Conservation (phyloP, 2,113 vertebrate species). For the Lampris incognitus region DNA sequence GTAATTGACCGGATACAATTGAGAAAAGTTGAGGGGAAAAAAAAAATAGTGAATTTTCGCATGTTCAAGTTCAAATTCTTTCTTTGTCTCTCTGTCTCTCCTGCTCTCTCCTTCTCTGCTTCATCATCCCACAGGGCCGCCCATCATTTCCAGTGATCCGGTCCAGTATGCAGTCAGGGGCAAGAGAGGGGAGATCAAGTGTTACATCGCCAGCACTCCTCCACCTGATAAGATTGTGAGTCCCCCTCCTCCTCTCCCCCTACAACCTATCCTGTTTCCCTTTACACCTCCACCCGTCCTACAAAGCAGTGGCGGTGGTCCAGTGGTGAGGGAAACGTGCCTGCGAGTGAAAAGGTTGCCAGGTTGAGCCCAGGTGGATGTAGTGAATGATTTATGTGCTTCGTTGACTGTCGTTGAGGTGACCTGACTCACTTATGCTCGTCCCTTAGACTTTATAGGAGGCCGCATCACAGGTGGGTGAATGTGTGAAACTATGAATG, state of each 20-base stretch:
- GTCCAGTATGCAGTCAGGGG: slow-evolving; percentile 91
- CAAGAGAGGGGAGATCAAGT: slow-evolving; percentile 92
- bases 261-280: slow-evolving; percentile 38
- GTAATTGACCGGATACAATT: too few species aligned
- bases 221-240: slow-evolving; percentile 96
- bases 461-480: not conserved
- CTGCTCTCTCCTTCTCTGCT: not conserved
- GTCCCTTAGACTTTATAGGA: too few species aligned
- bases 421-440: too few species aligned
- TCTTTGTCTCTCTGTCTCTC: slow-evolving; percentile 8
- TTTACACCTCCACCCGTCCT: not conserved
- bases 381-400: not conserved
- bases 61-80: slow-evolving; percentile 6
- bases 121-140: slow-evolving; percentile 82
- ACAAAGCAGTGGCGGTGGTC: too few species aligned
- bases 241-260: slow-evolving; percentile 53
- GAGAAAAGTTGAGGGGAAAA: too few species aligned
- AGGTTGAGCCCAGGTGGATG: not conserved
- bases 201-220: slow-evolving; percentile 95
- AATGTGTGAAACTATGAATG: too few species aligned
- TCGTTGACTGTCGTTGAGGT: too few species aligned
- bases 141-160: slow-evolving; percentile 93
- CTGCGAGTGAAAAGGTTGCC: too few species aligned
- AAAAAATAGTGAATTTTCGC: too few species aligned
- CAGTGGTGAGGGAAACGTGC: too few species aligned